Evolutionary conservation across 2,888 invertebrate genomes (phyloP), one percentile per base, ranked within the genome.

Genomic region (Volucella inflata): DNA sequence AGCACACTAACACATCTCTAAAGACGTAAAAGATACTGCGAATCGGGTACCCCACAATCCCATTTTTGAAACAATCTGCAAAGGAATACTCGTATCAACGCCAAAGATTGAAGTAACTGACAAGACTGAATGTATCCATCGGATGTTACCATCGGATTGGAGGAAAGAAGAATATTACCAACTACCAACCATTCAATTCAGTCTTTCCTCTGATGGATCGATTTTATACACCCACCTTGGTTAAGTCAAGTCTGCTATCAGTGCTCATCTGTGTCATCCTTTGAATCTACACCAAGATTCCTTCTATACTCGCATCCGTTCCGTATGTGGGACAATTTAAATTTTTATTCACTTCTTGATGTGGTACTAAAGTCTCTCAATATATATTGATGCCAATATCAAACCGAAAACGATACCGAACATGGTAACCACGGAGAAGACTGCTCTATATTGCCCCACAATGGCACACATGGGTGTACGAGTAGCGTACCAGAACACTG

Each of bases 341-440:
- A 85, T 77, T 85, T 85, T 85, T 85, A 85, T 85, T 85, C 81
- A 81, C 85, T 85, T 76, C 68, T 81, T 85, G 85, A 85, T 85
- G 85, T 76, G 81, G 72, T 67, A 85, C 81, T 85, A 85, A 85
- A 84, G 77, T 77, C 85, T 64, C 81, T 72, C 30, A 30, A 30
- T 30, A 85, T 85, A 85, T 85, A 81, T 77, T 71, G 62, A 71
- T 81, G 57, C 77, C 76, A 81, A 85, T 81, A 81, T 85, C 85
- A 85, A 81, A 85, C 85, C 85, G 76, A 85, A 85, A 85, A 85
- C 81, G 85, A 81, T 81, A 85, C 85, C 81, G 71, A 85, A 85
- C 85, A 81, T 85, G 76, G 81, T 81, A 76, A 85, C 85, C 85
- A 76, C 85, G 60, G 71, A 72, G 85, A 60, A 81, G 77, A 82